Conservation (phyloP, 2,113 vertebrate genomes). For the Xerus inauris region DNA sequence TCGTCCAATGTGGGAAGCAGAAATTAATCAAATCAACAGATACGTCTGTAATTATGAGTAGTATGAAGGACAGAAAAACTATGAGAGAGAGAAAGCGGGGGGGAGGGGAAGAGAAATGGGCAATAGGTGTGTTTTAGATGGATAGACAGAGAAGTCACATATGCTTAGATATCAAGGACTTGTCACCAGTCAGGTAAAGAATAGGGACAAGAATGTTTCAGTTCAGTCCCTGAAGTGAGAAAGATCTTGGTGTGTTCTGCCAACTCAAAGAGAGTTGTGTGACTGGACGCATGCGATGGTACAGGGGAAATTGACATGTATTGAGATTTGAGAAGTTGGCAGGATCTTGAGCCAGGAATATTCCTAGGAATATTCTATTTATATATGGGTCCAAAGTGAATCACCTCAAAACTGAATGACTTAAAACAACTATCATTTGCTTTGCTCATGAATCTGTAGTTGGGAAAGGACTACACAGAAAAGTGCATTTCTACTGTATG, state of each 20-base stretch:
- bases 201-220: background rate
- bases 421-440: background rate
- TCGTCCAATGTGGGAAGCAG: background rate
- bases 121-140: background rate
- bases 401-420: background rate
- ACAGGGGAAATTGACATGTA: background rate
- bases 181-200: background rate
- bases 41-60: background rate
- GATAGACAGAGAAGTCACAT: background rate
- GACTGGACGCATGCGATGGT: accelerated
- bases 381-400: background rate
- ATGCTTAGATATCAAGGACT: background rate
- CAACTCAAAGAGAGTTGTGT: background rate
- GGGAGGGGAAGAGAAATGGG: no score
- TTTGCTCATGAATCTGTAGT: background rate
- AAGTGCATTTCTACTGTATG: background rate
- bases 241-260: background rate
- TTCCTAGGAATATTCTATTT: background rate
- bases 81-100: no score
- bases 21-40: background rate
- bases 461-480: background rate
- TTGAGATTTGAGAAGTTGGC: conserved; percentile 5
- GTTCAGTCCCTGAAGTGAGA: background rate
- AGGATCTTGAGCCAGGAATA: background rate
- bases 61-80: background rate